Evolutionary conservation across 2,113 vertebrate species (phyloP).

Genomic region (Colius striatus): DNA sequence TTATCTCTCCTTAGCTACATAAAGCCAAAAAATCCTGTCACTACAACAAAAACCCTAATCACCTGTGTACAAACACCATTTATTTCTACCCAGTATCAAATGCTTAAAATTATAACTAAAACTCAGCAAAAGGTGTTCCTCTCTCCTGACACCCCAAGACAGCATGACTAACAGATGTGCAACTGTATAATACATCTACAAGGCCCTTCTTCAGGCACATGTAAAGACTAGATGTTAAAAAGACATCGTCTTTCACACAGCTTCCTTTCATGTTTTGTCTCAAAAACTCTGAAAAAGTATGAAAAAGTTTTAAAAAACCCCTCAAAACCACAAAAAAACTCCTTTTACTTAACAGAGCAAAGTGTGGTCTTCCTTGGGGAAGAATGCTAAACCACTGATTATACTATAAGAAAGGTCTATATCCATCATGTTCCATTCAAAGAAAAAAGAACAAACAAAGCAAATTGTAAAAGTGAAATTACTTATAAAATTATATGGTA

Average conservation of each 20-base stretch:
- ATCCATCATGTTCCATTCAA: background rate
- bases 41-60: background rate
- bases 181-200: background rate
- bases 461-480: background rate
- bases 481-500: background rate
- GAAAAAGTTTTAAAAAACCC: background rate
- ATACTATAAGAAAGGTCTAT: background rate
- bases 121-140: background rate
- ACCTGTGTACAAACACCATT: background rate
- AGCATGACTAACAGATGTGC: background rate
- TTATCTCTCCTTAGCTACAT: background rate
- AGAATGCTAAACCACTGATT: background rate
- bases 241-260: background rate
- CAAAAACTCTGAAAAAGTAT: background rate
- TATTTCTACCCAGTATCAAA: background rate
- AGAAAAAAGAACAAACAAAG: background rate
- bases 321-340: background rate
- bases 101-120: background rate
- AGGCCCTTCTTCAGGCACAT: background rate
- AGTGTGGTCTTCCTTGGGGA: accelerated
- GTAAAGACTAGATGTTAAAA: background rate
- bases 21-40: background rate
- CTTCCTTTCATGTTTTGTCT: background rate
- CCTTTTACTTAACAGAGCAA: background rate
- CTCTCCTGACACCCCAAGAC: background rate